Base-by-base conservation (phyloP, 2,113 vertebrate genomes). In the Rhinoderma darwinii region DNA sequence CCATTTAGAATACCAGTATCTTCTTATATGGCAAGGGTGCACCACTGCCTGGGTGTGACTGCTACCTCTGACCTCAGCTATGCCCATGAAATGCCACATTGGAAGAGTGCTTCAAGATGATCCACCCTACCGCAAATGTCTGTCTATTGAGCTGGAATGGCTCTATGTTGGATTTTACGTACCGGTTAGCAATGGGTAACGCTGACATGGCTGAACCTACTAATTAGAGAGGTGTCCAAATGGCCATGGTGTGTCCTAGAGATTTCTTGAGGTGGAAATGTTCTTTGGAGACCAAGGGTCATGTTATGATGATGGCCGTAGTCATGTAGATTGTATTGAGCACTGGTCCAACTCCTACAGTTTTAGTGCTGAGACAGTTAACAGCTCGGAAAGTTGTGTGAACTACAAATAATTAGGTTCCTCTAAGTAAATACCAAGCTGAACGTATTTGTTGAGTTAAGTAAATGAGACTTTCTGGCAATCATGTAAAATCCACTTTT, bases 391-490 rank as follows among this genome's bases (percentile, higher is more conserved):
- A 11, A 32, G 35, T 10, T 25, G 30, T 63, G 37, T 63, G 73
- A 37, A n/a, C 50, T 44, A 59, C 6, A 79, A 37, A 66, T 86
- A 56, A 80, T 80, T 79, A 51, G 59, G 25, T n/a, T 61, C 47
- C 51, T 68, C 47, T 80, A 43, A 73, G 76, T 54, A 86, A 86
- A 86, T 79, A 81, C 15, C 35, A 81, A 27, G 50, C 32, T 43
- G 37, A 43, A 56, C 25, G 47, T 63, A 56, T 73, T 81, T 86
- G 84, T 86, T 86, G 77, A 81, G 66, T 73, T 81, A 86, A 59
- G 84, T 81, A 86, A 86, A 86, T 86, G 30, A 61, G 61, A 78
- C 47, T 59, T 73, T 86, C 84, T 86, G 66, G 37, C 50, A 59
- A 37, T 47, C 47, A 86, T 73, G 77, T 73, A 86, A 86, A 86